These are phyloP conservation scores for Dexiosoma caninum DNA, from an alignment of 2,888 invertebrate genomes.

Conservation along the genomic window DNA sequence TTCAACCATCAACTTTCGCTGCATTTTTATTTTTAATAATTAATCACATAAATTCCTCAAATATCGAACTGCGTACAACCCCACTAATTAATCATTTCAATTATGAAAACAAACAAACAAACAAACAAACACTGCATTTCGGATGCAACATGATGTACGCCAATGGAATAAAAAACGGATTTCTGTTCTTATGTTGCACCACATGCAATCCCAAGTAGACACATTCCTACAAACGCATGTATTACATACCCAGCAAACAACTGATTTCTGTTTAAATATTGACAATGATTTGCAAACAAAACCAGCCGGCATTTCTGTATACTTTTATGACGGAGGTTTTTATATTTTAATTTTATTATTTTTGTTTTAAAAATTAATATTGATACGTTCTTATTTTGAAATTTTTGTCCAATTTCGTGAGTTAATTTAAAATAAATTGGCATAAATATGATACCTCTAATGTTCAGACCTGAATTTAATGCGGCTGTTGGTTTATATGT, in stretches of 20 bases:
- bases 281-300: no score
- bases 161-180: neutral
- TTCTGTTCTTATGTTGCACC: neutral
- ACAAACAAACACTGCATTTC: neutral
- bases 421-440: no score
- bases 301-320: no score
- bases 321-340: no score
- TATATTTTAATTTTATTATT: no score
- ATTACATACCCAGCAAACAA: neutral
- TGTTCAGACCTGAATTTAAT: no score
- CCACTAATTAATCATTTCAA: constrained; percentile 32
- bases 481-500: neutral
- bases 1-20: constrained; percentile 1
- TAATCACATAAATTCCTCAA: constrained; percentile 6
- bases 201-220: neutral
- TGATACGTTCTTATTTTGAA: no score
- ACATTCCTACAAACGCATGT: neutral
- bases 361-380: no score
- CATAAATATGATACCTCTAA: no score
- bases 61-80: constrained; percentile 10
- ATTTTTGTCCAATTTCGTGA: no score
- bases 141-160: neutral
- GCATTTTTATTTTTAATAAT: neutral
- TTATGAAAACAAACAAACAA: constrained; percentile 15
- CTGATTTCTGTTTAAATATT: neutral